phyloP scores from a whole-genome alignment of 2,888 invertebrate species.

The Tyria jacobaeae region DNA sequence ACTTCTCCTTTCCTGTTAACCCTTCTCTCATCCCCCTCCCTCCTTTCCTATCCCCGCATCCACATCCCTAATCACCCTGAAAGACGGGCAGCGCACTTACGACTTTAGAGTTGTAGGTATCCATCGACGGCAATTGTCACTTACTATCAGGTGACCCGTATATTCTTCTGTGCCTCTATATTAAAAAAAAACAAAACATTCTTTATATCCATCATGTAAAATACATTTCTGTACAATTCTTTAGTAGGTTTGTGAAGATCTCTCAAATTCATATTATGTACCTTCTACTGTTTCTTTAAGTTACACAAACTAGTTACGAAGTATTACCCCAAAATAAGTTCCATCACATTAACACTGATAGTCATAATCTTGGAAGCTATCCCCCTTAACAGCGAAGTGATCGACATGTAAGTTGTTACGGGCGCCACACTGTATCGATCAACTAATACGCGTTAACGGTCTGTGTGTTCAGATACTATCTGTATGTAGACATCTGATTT shows the following conservation, averaged over 20 bases:
- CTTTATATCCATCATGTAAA: neutral
- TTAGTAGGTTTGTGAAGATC: neutral
- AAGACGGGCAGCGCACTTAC: too few relatives aligned
- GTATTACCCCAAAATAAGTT: neutral
- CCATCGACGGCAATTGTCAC: too few relatives aligned
- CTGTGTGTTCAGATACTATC: conserved; percentile 73
- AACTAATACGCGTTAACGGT: conserved; percentile 81
- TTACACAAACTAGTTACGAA: conserved; percentile 1
- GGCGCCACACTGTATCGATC: conserved; percentile 74
- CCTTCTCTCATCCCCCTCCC: too few relatives aligned
- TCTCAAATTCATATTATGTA: neutral
- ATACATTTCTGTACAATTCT: neutral
- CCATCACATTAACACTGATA: conserved; percentile 3
- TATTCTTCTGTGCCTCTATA: too few relatives aligned
- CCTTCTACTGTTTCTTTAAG: neutral
- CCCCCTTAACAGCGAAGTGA: conserved; percentile 63
- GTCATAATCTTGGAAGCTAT: conserved; percentile 15
- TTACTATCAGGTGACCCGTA: too few relatives aligned
- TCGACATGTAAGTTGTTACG: conserved; percentile 63
- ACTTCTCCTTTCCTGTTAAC: too few relatives aligned
- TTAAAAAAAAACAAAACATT: too few relatives aligned
- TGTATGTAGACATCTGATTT: conserved; percentile 18
- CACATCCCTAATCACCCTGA: too few relatives aligned
- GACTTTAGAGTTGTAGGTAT: too few relatives aligned
- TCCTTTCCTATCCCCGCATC: too few relatives aligned